Evolutionary conservation across 2,113 vertebrate species (phyloP).

Genomic region (Hemibagrus wyckioides): DNA sequence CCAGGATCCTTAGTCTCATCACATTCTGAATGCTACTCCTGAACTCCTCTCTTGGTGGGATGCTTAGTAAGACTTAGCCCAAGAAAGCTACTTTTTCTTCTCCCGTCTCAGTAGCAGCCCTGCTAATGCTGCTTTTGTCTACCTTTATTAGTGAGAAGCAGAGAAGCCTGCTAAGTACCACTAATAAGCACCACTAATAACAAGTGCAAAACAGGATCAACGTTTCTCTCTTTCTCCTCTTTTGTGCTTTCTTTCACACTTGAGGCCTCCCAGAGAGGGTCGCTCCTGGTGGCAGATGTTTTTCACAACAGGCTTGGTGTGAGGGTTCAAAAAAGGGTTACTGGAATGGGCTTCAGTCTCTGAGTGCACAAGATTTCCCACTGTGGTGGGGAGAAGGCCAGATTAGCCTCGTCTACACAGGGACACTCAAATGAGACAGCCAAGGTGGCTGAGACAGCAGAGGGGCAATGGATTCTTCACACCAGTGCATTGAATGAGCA

Average conservation of each 20-base stretch:
- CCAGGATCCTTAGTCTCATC: slow-evolving; percentile 38
- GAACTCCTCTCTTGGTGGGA: slow-evolving; percentile 20
- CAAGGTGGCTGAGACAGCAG: slow-evolving; percentile 2
- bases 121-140: slow-evolving; percentile 75
- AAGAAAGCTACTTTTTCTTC: slow-evolving; percentile 65
- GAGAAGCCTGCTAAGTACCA: slow-evolving; percentile 48
- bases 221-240: slow-evolving; percentile 49
- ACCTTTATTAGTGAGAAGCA: slow-evolving; percentile 66
- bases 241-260: slow-evolving; percentile 17
- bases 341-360: slow-evolving; percentile 27
- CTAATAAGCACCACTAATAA: slow-evolving; percentile 68
- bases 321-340: slow-evolving; percentile 37
- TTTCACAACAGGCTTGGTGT: slow-evolving; percentile 37
- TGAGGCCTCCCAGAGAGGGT: slow-evolving; percentile 42
- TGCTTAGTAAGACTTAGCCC: slow-evolving; percentile 22
- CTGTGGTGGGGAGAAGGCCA: slow-evolving; percentile 25
- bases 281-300: slow-evolving; percentile 35
- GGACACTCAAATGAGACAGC: slow-evolving; percentile 24
- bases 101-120: slow-evolving; percentile 61
- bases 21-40: slow-evolving; percentile 25
- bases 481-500: slow-evolving; percentile 2
- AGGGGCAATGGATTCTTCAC: slow-evolving; percentile 33
- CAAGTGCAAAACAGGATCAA: slow-evolving; percentile 80
- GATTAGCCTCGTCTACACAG: slow-evolving; percentile 35
- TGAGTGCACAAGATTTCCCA: slow-evolving; percentile 35